A percentile compares a stretch with the other conserved stretches of the same genome.
These are phyloP conservation scores for Alfaro cultratus DNA, from an alignment of 2,797 vertebrate genomes.

Conservation along the genomic window DNA sequence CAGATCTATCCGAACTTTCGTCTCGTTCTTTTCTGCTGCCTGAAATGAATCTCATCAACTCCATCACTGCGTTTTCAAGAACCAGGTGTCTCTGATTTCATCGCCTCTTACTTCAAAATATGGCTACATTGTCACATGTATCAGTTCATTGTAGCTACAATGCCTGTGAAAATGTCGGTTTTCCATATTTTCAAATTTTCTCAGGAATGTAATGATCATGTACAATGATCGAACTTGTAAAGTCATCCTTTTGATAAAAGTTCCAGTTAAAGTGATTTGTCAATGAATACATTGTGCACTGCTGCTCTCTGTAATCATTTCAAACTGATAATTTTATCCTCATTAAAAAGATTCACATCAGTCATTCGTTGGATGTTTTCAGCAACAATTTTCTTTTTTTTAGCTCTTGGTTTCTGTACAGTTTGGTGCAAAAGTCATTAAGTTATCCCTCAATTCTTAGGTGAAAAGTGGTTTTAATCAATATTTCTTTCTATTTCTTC, in stretches of 20 bases:
- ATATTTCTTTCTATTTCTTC: neutral
- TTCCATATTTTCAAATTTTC: neutral
- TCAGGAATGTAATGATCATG: neutral
- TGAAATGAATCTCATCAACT: neutral
- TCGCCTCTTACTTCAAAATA: neutral
- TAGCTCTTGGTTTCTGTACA: neutral
- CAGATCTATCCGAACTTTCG: neutral
- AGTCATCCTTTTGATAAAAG: neutral
- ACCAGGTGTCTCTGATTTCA: neutral
- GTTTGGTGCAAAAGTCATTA: neutral
- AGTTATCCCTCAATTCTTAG: neutral
- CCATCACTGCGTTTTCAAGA: neutral
- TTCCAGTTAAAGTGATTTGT: neutral
- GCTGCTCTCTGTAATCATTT: neutral
- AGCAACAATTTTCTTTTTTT: neutral
- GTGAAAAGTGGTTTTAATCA: too few relatives aligned
- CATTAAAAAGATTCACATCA: too few relatives aligned
- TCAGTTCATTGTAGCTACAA: neutral
- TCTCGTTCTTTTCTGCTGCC: neutral
- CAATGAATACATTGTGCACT: neutral
- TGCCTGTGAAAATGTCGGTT: neutral
- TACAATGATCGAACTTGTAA: neutral
- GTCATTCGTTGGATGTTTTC: neutral
- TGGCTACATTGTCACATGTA: neutral
- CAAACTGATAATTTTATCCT: too few relatives aligned